Evolutionary conservation across 1,140 invertebrate genomes (phyloP), one percentile per base, ranked within the genome.

Genomic region (Capitella teleta): DNA sequence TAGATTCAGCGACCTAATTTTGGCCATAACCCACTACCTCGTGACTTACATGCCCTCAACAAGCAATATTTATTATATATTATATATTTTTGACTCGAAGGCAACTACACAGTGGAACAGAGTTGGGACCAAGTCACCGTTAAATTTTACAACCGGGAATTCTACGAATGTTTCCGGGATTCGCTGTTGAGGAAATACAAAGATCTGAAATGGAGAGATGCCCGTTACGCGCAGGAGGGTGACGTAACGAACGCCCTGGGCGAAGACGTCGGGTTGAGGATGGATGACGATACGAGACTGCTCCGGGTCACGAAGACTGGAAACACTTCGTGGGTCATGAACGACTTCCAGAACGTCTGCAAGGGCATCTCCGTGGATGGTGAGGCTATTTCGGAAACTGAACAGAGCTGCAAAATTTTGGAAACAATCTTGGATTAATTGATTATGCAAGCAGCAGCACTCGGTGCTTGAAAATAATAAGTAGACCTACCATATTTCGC

Each of bases 31-130:
- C n/a, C n/a, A n/a, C n/a, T n/a, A n/a, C n/a, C n/a, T n/a, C n/a
- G n/a, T n/a, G n/a, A n/a, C n/a, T n/a, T n/a, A n/a, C n/a, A n/a
- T n/a, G n/a, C n/a, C n/a, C n/a, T n/a, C n/a, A n/a, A n/a, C n/a
- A n/a, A n/a, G n/a, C n/a, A n/a, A n/a, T n/a, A n/a, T n/a, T n/a
- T n/a, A n/a, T n/a, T n/a, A n/a, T n/a, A n/a, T n/a, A n/a, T n/a
- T n/a, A n/a, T n/a, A n/a, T n/a, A n/a, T n/a, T n/a, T n/a, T n/a
- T n/a, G n/a, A n/a, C n/a, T n/a, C n/a, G n/a, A n/a, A 47, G 46
- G 46, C 32, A 49, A 49, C 21, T 49, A 49, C 25, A 49, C 36
- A 14, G 47, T 49, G 6, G 47, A 49, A 38, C 32, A 49, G 47
- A 38, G 21, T 23, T 49, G 47, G 47, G 47, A 49, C 23, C 25